A percentile compares a stretch with the other conserved stretches of the same genome.
phyloP scores from a whole-genome alignment of 2,797 vertebrate species.

The Lacerta bilineata region DNA sequence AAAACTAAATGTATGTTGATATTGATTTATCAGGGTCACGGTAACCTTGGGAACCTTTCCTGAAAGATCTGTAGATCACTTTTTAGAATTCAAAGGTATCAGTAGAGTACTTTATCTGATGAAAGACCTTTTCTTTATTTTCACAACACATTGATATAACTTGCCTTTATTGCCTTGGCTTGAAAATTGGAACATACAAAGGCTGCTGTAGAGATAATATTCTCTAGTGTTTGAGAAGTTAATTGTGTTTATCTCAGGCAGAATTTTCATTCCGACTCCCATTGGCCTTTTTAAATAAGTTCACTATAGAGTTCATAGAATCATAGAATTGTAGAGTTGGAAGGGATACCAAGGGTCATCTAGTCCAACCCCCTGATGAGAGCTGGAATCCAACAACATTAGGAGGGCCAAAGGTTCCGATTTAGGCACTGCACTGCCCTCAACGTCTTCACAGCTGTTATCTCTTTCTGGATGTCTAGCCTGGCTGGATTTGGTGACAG shows the following conservation, averaged over 20 bases:
- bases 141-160: not conserved
- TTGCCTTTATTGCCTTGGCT: not conserved
- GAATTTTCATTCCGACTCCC: not conserved
- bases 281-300: not conserved
- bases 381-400: no score
- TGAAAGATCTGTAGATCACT: slow-evolving; percentile 32
- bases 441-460: not conserved
- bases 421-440: not conserved
- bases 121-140: not conserved
- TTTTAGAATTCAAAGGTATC: slow-evolving; percentile 31
- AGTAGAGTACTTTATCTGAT: not conserved
- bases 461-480: not conserved
- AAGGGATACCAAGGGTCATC: not conserved
- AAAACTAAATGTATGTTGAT: slow-evolving; percentile 17
- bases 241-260: not conserved
- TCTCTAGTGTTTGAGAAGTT: not conserved
- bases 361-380: not conserved
- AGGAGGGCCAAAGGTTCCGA: not conserved
- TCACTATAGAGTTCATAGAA: not conserved
- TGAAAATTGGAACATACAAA: not conserved
- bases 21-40: slow-evolving; percentile 38
- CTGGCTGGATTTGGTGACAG: not conserved
- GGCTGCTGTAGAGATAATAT: not conserved
- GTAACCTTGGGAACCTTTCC: slow-evolving; percentile 28
- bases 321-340: no score